Base-by-base conservation (phyloP, 2,113 vertebrate genomes). In the Misgurnus anguillicaudatus region DNA sequence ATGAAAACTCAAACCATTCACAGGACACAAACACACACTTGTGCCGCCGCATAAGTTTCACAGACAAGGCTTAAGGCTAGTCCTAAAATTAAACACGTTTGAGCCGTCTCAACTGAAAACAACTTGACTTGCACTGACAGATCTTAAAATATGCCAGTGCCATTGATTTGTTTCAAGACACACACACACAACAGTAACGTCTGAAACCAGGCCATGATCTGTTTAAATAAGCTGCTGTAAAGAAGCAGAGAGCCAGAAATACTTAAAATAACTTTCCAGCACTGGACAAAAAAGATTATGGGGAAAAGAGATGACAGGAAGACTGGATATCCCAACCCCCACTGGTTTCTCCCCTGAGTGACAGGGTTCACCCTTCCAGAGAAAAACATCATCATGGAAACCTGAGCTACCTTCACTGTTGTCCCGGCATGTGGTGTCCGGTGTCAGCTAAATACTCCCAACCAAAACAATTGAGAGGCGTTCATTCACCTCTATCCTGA, bases 381-480 rank as follows among this genome's bases (percentile, higher is more conserved):
- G 75, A 19, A 47, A 61, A 70, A 63, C 82, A 81, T 75, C 83
- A 88, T 83, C 86, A 85, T 66, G 76, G 85, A 84, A 88, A 91
- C 84, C 84, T 70, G 83, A 88, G 78, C 67, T 55, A 79, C 68
- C 47, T 68, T 17, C 47, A 78, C 72, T 42, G 10, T 36, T 60
- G 78, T 66, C 70, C 69, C 74, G 1, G n/a, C 63, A 45, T 1
- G 16, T 45, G 76, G 89, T 89, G 84, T 90, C 88, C 86, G 84
- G 87, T 89, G 81, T 87, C 87, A 42, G 72, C 67, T 17, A 61
- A 79, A 55, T 48, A 51, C 53, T 53, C 17, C 4, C 66, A 48
- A 70, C 71, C 8, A 79, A 61, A 79, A 79, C 76, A 84, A 80
- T 82, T 77, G 71, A 62, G 65, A 69, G 45, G 66, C 21, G 75